A percentile compares a stretch with the other conserved stretches of the same genome.
phyloP scores from a whole-genome alignment of 2,888 invertebrate genomes.

The Melieria crassipennis region DNA sequence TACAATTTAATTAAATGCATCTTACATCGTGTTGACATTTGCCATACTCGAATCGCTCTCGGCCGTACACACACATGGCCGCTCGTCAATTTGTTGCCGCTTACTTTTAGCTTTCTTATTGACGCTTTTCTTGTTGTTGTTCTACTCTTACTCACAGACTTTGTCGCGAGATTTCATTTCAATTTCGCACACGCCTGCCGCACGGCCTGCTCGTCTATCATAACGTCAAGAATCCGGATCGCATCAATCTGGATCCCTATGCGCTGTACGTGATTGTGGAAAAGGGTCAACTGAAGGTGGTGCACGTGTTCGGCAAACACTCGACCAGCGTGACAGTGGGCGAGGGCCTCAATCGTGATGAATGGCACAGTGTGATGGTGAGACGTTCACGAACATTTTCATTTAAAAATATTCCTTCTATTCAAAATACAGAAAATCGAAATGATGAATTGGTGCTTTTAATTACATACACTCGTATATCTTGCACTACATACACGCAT shows the following conservation, averaged over 20 bases:
- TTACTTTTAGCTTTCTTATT: not conserved
- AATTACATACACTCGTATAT: not conserved
- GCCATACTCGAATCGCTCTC: no score
- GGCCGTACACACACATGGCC: no score
- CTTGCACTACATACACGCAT: not conserved
- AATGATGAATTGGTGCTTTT: no score
- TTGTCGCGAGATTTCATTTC: slow-evolving; percentile 88
- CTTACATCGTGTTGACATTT: no score
- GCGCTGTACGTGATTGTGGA: slow-evolving; percentile 92
- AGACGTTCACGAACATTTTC: slow-evolving; percentile 44
- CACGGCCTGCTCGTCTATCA: slow-evolving; percentile 90
- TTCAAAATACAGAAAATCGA: no score
- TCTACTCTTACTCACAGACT: slow-evolving; percentile 68
- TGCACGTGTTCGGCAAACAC: slow-evolving; percentile 90
- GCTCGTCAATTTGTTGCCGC: no score
- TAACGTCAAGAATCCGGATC: slow-evolving; percentile 87
- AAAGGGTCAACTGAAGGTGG: slow-evolving; percentile 90
- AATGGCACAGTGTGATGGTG: slow-evolving; percentile 89
- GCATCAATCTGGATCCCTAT: slow-evolving; percentile 82
- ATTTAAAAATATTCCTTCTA: not conserved
- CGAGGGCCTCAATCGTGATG: slow-evolving; percentile 86
- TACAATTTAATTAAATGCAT: no score
- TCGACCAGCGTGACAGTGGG: slow-evolving; percentile 85
- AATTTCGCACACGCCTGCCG: slow-evolving; percentile 86
- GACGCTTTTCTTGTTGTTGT: not conserved